Percentiles rank a stretch among this genome's conserved stretches.
Evolutionary conservation across 2,113 vertebrate genomes (phyloP).

Genomic region (Pimephales promelas): DNA sequence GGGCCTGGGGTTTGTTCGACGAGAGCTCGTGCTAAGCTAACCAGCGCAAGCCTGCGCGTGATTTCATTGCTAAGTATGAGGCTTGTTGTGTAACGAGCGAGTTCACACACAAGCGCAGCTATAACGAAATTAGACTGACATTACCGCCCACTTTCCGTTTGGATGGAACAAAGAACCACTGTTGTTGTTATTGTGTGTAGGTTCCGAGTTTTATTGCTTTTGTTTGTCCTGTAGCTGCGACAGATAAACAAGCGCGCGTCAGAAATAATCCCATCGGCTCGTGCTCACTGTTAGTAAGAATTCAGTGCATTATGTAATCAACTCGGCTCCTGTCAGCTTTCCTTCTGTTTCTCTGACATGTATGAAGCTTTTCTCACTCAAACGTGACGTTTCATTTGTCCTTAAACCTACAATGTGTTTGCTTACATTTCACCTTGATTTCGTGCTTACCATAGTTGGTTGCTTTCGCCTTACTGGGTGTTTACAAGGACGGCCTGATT

Average conservation of each 20-base stretch:
- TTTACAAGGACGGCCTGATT: not conserved
- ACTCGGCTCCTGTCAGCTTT: not conserved
- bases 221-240: conserved; percentile 19
- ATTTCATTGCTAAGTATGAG: conserved; percentile 32
- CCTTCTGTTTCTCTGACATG: not conserved
- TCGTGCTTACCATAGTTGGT: not conserved
- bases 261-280: conserved; percentile 48
- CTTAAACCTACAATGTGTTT: not conserved
- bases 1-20: conserved; percentile 38
- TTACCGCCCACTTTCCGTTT: conserved; percentile 14
- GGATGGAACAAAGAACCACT: not conserved
- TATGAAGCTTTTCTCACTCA: not conserved
- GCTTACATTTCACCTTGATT: conserved; percentile 29
- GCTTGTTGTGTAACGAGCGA: conserved; percentile 47
- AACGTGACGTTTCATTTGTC: not conserved
- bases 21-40: conserved; percentile 35
- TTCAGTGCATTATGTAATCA: conserved; percentile 36
- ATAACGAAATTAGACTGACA: conserved; percentile 16
- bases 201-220: conserved; percentile 9
- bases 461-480: conserved; percentile 1
- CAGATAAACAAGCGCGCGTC: conserved; percentile 48
- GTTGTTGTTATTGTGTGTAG: not conserved
- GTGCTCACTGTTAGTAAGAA: conserved; percentile 37
- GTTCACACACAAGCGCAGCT: conserved; percentile 18
- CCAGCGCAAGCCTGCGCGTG: conserved; percentile 27